Evolutionary conservation across 2,113 vertebrate genomes (phyloP).

Genomic region (Brachyhypopomus gauderio): DNA sequence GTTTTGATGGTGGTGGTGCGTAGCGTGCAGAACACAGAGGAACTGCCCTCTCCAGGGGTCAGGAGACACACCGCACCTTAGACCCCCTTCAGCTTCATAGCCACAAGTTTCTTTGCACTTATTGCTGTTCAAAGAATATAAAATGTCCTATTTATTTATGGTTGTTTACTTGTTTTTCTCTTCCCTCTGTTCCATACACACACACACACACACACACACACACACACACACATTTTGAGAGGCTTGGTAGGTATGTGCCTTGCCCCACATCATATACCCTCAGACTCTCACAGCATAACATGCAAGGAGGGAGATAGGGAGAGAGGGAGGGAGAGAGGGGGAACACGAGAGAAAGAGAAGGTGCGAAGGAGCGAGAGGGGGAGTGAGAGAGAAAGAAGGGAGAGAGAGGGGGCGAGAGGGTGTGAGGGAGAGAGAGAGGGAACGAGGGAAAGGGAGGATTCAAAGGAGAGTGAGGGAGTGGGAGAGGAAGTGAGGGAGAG

Average conservation of each 20-base stretch:
- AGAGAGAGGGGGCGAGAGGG: neutral
- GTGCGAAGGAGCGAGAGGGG: neutral
- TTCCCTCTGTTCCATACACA: slow-evolving; percentile 33
- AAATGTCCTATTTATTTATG: slow-evolving; percentile 36
- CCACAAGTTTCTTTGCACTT: slow-evolving; percentile 22
- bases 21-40: slow-evolving; percentile 16
- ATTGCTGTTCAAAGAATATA: slow-evolving; percentile 45
- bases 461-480: neutral
- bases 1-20: neutral
- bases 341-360: neutral
- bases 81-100: slow-evolving; percentile 36
- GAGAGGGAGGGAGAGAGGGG: neutral
- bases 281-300: slow-evolving; percentile 6
- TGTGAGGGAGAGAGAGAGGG: neutral
- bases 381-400: slow-evolving; percentile 20
- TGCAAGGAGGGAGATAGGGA: slow-evolving; percentile 1
- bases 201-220: slow-evolving; percentile 10
- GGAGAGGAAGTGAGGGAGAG: neutral
- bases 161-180: slow-evolving; percentile 48
- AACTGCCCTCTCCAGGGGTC: neutral
- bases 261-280: slow-evolving; percentile 18
- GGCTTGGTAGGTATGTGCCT: slow-evolving; percentile 26
- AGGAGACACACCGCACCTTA: slow-evolving; percentile 10
- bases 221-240: slow-evolving; percentile 11
- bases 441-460: neutral